Conservation (phyloP, 2,113 vertebrate species). For the Poeciliopsis prolifica region DNA sequence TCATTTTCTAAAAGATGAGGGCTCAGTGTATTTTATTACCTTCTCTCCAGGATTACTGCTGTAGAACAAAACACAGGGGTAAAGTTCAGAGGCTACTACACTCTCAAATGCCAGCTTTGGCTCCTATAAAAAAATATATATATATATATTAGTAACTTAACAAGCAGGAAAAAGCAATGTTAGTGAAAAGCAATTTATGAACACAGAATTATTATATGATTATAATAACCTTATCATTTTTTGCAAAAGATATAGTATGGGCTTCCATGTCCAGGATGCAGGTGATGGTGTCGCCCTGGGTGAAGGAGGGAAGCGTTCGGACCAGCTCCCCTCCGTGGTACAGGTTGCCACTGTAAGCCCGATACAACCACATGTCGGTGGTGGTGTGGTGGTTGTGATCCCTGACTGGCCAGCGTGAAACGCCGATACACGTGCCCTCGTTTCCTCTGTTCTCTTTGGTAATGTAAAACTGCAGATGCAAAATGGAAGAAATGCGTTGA, state of each 20-base stretch:
- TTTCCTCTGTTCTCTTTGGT: conserved; percentile 85
- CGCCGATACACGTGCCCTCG: conserved; percentile 82
- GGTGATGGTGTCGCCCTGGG: conserved; percentile 84
- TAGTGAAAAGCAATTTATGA: neutral
- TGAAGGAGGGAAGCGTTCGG: conserved; percentile 81
- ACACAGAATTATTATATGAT: neutral
- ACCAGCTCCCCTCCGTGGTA: conserved; percentile 83
- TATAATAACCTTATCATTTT: conserved; percentile 80
- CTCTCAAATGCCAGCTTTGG: conserved; percentile 85
- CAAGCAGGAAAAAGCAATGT: neutral
- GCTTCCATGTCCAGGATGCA: conserved; percentile 86
- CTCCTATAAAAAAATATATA: conserved; percentile 64
- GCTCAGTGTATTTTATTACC: conserved; percentile 41
- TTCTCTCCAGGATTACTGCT: conserved; percentile 86
- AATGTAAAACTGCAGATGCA: conserved; percentile 76
- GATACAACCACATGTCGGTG: conserved; percentile 86
- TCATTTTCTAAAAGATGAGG: neutral
- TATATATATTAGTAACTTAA: neutral
- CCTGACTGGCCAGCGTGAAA: conserved; percentile 83
- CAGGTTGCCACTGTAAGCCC: conserved; percentile 84
- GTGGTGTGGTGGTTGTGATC: conserved; percentile 86
- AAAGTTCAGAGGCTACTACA: conserved; percentile 80
- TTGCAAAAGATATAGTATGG: conserved; percentile 83
- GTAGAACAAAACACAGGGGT: conserved; percentile 85
- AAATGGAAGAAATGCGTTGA: neutral